A percentile compares a stretch with the other conserved stretches of the same genome.
phyloP scores from a whole-genome alignment of 35 echinoderm and acorn worm genomes.

The Apostichopus japonicus region DNA sequence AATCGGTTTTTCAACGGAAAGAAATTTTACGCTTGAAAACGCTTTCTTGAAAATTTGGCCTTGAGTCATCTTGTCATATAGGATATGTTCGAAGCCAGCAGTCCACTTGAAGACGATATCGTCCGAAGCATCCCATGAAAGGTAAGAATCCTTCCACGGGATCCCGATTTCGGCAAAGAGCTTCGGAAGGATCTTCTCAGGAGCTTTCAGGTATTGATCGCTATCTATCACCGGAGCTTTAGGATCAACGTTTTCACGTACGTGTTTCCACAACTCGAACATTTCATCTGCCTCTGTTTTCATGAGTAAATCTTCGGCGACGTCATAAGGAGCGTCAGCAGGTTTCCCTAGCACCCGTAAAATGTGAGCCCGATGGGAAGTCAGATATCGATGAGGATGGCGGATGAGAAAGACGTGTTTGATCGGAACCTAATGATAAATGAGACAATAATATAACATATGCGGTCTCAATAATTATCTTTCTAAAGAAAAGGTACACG shows the following conservation, averaged over 20 bases:
- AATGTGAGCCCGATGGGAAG: background rate
- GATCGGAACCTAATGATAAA: background rate
- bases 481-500: no score
- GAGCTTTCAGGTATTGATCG: background rate
- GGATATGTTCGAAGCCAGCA: background rate
- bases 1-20: background rate
- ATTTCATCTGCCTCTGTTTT: background rate
- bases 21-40: background rate
- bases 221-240: constrained; percentile 11
- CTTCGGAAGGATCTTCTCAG: constrained; percentile 15
- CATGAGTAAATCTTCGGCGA: background rate
- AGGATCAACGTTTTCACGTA: background rate
- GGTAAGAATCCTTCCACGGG: constrained; percentile 39
- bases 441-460: background rate
- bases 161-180: constrained; percentile 1
- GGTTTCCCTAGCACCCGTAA: no score
- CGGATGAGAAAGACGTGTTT: constrained; percentile 28
- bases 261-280: constrained; percentile 12
- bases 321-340: background rate
- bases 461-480: no score
- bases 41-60: background rate
- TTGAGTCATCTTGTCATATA: background rate
- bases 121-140: background rate
- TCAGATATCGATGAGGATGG: background rate
- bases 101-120: background rate